phyloP scores from a whole-genome alignment of 1,140 invertebrate genomes.

The Apis dorsata region DNA sequence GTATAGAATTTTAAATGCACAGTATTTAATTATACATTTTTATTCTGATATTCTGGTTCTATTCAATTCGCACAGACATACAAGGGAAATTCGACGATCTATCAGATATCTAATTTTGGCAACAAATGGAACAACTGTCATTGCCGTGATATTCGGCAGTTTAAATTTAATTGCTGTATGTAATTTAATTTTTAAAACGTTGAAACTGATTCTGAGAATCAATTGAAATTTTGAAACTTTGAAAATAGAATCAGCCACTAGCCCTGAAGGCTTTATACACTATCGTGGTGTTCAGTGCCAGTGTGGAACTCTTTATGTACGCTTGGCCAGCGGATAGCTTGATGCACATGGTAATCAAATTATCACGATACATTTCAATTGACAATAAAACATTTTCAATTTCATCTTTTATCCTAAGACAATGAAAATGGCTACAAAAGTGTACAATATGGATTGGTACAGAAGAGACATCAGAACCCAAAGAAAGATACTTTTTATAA shows the following conservation, averaged over 20 bases:
- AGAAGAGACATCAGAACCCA: slow-evolving; percentile 12
- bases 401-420: slow-evolving; percentile 27
- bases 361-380: not conserved
- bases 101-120: slow-evolving; percentile 40
- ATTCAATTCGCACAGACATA: slow-evolving; percentile 37
- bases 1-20: no score
- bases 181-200: not conserved
- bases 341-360: slow-evolving; percentile 36
- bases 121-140: slow-evolving; percentile 47
- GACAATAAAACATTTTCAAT: not conserved
- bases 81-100: not conserved
- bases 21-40: no score
- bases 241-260: slow-evolving; percentile 52
- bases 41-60: no score
- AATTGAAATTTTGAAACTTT: not conserved
- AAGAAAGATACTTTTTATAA: slow-evolving; percentile 28
- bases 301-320: slow-evolving; percentile 59
- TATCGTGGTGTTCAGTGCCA: slow-evolving; percentile 47
- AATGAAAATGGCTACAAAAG: not conserved
- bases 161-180: slow-evolving; percentile 65
- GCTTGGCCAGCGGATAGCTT: slow-evolving; percentile 56
- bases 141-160: slow-evolving; percentile 58
- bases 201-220: not conserved
- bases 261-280: slow-evolving; percentile 52
- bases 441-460: slow-evolving; percentile 33